Percentiles rank a stretch among this genome's conserved stretches.
Evolutionary conservation across 2,888 invertebrate genomes (phyloP).

Genomic region (Hirudinaria manillensis): DNA sequence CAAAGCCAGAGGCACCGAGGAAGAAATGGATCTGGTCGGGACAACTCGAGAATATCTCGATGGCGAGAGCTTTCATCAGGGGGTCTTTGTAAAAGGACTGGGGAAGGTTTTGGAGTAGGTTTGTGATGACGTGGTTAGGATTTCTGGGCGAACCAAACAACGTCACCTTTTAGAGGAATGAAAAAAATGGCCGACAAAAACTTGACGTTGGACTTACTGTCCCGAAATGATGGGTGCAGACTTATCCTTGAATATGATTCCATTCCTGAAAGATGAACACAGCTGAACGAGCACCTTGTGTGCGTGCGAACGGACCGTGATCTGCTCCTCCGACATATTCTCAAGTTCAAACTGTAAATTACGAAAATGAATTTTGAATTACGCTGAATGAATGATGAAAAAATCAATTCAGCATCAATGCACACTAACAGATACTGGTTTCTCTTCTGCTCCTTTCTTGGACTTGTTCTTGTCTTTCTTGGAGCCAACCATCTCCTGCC

Average conservation of each 20-base stretch:
- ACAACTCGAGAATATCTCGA: conserved; percentile 17
- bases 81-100: conserved; percentile 18
- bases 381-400: too few relatives aligned
- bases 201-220: not conserved
- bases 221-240: conserved; percentile 8
- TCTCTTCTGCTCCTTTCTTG: not conserved
- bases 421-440: not conserved
- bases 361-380: not conserved
- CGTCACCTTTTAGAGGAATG: not conserved
- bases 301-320: not conserved
- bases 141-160: not conserved
- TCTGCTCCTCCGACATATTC: conserved; percentile 14
- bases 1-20: conserved; percentile 1
- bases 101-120: not conserved
- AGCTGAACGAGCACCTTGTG: conserved; percentile 8
- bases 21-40: conserved; percentile 10
- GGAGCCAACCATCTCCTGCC: conserved; percentile 26
- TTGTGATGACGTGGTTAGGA: conserved; percentile 5
- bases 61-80: not conserved
- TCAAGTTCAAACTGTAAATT: conserved; percentile 4
- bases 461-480: not conserved
- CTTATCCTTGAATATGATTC: conserved; percentile 16
- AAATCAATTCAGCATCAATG: not conserved
- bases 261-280: not conserved
- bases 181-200: not conserved